Evolutionary conservation across 2,113 vertebrate species (phyloP), one percentile per base, ranked within the genome.

Genomic region (Peromyscus leucopus): DNA sequence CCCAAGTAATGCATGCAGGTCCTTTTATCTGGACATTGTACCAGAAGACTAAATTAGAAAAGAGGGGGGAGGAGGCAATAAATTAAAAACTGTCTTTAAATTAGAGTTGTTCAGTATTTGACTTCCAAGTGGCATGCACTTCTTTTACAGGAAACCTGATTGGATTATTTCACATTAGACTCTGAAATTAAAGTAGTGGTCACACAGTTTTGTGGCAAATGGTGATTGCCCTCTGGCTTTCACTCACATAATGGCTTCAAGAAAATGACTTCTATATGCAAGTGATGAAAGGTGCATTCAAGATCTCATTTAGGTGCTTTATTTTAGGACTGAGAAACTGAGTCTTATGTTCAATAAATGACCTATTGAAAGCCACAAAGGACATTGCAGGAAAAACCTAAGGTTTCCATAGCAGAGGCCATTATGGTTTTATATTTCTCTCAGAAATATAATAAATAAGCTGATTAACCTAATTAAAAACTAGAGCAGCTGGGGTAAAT

Each of bases 111-210:
- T 97, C 91, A 82, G 11, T 67, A 71, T 75, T 96, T 87, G n/a
- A 46, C 51, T 59, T 97, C 51, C 39, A 72, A 86, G 36, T 89
- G 51, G 1, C 12, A 84, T 36, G 2, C 46, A 5, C 3, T 22
- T 90, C 59, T 97, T 94, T 82, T 67, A 91, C 28, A 92, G 87
- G 39, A 94, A 89, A 24, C 59, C 15, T 59, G 33, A 84, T 19
- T 94, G 46, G 74, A 46, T 88, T 71, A 57, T 93, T 95, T 91
- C 61, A 57, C 72, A 90, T 92, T 48, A 61, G 83, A 93, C 36
- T 94, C 65, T 80, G 3, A 93, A 89, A 90, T 12, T 42, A 89
- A 96, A 89, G 51, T 1, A 51, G 16, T 71, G 36, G 13, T 80
- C 72, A 57, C 2, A 55, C 36, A 21, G 1, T 59, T 76, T 88